Base-by-base conservation (phyloP, 2,113 vertebrate genomes). In the Taurulus bubalis region DNA sequence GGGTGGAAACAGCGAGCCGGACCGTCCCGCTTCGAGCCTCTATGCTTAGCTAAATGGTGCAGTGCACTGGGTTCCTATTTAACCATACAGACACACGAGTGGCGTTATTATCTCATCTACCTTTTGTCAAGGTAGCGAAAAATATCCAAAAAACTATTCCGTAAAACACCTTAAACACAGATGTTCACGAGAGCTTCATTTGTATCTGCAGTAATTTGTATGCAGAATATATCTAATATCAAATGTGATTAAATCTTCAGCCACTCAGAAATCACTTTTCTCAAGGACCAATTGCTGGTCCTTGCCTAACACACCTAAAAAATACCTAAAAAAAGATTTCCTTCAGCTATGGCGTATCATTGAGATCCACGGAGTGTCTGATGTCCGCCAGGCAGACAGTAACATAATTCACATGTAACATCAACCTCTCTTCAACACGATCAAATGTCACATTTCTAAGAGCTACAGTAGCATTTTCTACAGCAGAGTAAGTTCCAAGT, bases 391-490 rank as follows among this genome's bases (percentile, higher is more conserved):
- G 63, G 75, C 71, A 67, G 67, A 80, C 47, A 71, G 59, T 63
- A 83, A 58, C 79, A 70, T 83, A 62, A 77, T 66, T 87, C 74
- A 78, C 73, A 79, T 63, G 45, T 79, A 79, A 85, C 82, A 82
- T 73, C 68, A 60, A 75, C 77, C 38, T 84, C 71, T 79, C 77
- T 75, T 79, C 83, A 71, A 55, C 78, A 83, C 68, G 79, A 86
- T 81, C 62, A 87, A 89, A 78, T 79, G 79, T 86, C 89, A 91
- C 85, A 89, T 80, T 90, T 87, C 86, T 92, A 90, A 85, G 76
- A 88, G 80, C 89, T 87, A 86, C 84, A 85, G 87, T 84, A 91
- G 86, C 88, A 62, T 77, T 90, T 93, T 90, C 84, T 90, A 89
- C 83, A 88, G 85, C 87, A 87, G 89, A 86, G 80, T 71, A 88